Base-by-base conservation (phyloP, 1,140 invertebrate species). In the Paraescarpia echinospica region DNA sequence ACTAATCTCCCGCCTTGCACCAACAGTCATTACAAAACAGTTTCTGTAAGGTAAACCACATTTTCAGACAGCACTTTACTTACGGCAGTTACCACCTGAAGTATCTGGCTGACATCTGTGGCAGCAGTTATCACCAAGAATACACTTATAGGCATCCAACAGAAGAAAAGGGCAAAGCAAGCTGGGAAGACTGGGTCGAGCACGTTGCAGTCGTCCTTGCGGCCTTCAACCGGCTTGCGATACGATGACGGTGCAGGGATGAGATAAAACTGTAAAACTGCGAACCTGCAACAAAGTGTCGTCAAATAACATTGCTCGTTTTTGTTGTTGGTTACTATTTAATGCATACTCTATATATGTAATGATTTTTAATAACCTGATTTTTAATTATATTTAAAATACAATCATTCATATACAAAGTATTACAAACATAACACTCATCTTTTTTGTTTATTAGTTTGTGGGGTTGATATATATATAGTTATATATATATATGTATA, bases 221-320 rank as follows among this genome's bases (percentile, higher is more conserved):
- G 31, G 34, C 33, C 27, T 35, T 31, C 1, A 12, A 91, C 31
- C 12, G 35, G 35, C 41, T 41, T 35, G 41, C 59, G 91, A 91
- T 48, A 91, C 33, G 91, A 91, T 9, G 91, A 91, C 31, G 91
- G 91, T 8, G 33, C 34, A n/a, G 35, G 41, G 33, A 59, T n/a
- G 33, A 91, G 91, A 59, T 48, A 91, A 41, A 91, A 35, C 91
- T 91, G 91, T 27, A 91, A 91, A 31, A 91, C 31, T 14, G 34
- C 35, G 34, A 91, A 91, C 91, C 91, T 91, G 91, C 91, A 91
- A 41, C 9, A 91, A 91, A 91, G 35, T 18, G 27, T 12, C 34
- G 34, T 31, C 33, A 91, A 91, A 91, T 41, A 34, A 91, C 18
- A 35, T 12, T 91, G 90, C 12, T 34, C 22, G 90, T 8, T 14